These are phyloP conservation scores for Mormyrus hasselquistii DNA, from an alignment of 2,797 vertebrate genomes.

Conservation along the genomic window DNA sequence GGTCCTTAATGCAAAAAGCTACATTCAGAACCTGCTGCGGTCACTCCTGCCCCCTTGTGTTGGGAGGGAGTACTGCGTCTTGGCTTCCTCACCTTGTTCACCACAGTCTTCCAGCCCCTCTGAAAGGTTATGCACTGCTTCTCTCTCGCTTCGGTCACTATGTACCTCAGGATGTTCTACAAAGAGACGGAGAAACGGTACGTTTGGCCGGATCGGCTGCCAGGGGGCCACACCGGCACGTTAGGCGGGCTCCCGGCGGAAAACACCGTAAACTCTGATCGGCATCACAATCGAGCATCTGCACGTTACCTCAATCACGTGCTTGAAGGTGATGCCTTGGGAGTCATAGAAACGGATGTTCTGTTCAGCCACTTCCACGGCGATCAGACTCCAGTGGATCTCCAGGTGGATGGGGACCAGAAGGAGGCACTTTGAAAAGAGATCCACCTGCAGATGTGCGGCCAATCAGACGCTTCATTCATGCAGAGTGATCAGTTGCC, in stretches of 20 bases:
- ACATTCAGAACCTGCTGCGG: background rate
- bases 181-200: background rate
- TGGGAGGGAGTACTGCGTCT: background rate
- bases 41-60: background rate
- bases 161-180: slow-evolving; percentile 95
- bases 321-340: slow-evolving; percentile 96
- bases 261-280: no score
- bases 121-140: slow-evolving; percentile 84
- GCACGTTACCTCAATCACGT: slow-evolving; percentile 87
- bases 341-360: slow-evolving; percentile 96
- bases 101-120: slow-evolving; percentile 92
- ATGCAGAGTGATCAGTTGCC: background rate
- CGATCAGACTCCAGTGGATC: slow-evolving; percentile 97
- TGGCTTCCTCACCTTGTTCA: slow-evolving; percentile 73
- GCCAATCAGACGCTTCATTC: background rate
- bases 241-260: no score
- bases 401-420: slow-evolving; percentile 95
- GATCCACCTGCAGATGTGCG: slow-evolving; percentile 72
- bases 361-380: slow-evolving; percentile 86
- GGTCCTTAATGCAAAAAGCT: background rate
- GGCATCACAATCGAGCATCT: background rate
- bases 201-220: background rate
- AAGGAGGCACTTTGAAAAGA: slow-evolving; percentile 90
- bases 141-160: slow-evolving; percentile 93
- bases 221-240: background rate